phyloP scores from a whole-genome alignment of 2,113 vertebrate genomes.

The Thunnus thynnus region DNA sequence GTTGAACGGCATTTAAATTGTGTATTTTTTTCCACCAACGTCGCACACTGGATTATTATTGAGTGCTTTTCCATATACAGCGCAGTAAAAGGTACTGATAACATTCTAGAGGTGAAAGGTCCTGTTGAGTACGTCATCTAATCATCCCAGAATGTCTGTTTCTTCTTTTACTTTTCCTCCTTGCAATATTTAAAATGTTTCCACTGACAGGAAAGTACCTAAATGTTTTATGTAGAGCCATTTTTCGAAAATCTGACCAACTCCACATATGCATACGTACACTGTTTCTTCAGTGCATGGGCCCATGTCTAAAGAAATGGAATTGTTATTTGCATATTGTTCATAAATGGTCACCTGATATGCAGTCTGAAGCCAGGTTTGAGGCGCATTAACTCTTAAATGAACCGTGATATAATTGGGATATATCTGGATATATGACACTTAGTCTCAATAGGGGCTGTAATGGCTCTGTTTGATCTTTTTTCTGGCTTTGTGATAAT shows the following conservation, averaged over 20 bases:
- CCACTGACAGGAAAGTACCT: not conserved
- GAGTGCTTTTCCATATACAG: not conserved
- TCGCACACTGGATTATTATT: not conserved
- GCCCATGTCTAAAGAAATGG: not conserved
- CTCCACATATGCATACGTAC: not conserved
- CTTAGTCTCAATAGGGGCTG: slow-evolving; percentile 18
- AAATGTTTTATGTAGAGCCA: not conserved
- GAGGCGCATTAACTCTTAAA: slow-evolving; percentile 22
- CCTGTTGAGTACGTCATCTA: not conserved
- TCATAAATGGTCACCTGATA: not conserved
- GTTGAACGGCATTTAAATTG: not conserved
- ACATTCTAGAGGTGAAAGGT: not conserved
- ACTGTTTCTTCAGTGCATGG: not conserved
- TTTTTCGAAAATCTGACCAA: not conserved
- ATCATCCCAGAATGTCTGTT: not conserved
- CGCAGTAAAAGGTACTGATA: not conserved
- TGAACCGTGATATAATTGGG: not conserved
- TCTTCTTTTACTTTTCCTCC: not conserved
- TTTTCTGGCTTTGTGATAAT: slow-evolving; percentile 48
- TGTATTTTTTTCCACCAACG: not conserved
- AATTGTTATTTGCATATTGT: not conserved
- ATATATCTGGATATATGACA: slow-evolving; percentile 39
- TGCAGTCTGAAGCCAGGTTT: not conserved
- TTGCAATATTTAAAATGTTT: not conserved
- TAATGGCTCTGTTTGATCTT: slow-evolving; percentile 46